Conservation (phyloP, 2,888 invertebrate genomes). For the Drosophila fulvimacula region DNA sequence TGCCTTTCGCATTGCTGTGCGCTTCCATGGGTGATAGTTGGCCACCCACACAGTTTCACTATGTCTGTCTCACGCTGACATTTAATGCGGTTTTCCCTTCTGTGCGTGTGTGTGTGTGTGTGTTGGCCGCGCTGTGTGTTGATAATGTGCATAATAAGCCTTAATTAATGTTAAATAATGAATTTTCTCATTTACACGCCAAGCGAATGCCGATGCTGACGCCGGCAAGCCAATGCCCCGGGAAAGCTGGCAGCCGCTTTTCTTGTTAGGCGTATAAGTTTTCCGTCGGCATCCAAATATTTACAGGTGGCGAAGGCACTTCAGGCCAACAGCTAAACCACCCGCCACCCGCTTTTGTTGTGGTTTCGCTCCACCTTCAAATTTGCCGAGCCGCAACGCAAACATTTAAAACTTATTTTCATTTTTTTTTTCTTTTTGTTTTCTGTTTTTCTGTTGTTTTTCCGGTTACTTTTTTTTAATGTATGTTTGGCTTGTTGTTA, state of each 20-base stretch:
- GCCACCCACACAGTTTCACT: conserved; percentile 29
- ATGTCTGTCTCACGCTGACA: conserved; percentile 53
- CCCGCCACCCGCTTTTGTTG: conserved; percentile 51
- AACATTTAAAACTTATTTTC: conserved; percentile 58
- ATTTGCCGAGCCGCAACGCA: conserved; percentile 51
- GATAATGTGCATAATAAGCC: conserved; percentile 78
- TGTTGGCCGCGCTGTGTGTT: conserved; percentile 55
- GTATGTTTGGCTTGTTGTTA: conserved; percentile 44
- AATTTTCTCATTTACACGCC: conserved; percentile 77
- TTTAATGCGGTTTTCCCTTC: conserved; percentile 57
- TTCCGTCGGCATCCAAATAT: conserved; percentile 60
- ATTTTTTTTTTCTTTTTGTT: conserved; percentile 2
- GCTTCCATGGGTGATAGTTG: conserved; percentile 57
- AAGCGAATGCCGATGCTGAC: conserved; percentile 51
- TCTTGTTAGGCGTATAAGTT: conserved; percentile 42
- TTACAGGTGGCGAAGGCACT: conserved; percentile 46
- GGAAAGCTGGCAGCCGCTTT: conserved; percentile 40
- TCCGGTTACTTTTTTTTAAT: not conserved
- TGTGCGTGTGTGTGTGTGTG: conserved; percentile 25
- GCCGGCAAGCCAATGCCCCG: conserved; percentile 57
- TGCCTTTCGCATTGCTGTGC: conserved; percentile 18
- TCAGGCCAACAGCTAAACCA: conserved; percentile 10
- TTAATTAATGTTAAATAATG: conserved; percentile 82
- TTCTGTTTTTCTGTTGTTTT: not conserved
- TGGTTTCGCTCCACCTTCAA: conserved; percentile 41